Percentiles rank a stretch among this genome's conserved stretches.
Conservation (phyloP, 2,888 invertebrate species). For the Tetragonisca angustula region DNA sequence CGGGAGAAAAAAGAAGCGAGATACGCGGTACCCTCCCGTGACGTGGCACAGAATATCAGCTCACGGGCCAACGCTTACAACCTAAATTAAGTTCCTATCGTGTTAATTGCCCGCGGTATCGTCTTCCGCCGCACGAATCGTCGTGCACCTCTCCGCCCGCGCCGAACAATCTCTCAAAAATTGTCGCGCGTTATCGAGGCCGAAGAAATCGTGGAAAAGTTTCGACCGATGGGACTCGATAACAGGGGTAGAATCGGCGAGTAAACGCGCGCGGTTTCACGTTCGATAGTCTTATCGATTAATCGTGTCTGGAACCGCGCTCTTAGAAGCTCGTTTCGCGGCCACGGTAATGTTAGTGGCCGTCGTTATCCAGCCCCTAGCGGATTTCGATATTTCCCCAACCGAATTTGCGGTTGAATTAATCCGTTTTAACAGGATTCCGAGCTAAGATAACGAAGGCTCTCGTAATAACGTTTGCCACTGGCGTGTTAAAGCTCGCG, state of each 20-base stretch:
- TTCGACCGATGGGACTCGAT: conserved; percentile 13
- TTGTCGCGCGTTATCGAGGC: not conserved
- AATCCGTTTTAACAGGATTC: conserved; percentile 49
- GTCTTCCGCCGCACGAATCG: not conserved
- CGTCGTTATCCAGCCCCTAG: conserved; percentile 33
- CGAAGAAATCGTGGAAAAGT: not conserved
- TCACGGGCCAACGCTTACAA: conserved; percentile 42
- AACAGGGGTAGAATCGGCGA: not conserved
- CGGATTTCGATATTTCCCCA: conserved; percentile 43
- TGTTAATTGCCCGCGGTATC: conserved; percentile 45
- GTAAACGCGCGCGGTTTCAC: conserved; percentile 22
- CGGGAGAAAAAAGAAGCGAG: conserved; percentile 14
- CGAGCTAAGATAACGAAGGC: conserved; percentile 39
- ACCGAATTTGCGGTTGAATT: conserved; percentile 54
- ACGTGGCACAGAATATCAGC: conserved; percentile 54
- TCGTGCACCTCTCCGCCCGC: not conserved
- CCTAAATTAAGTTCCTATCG: conserved; percentile 55
- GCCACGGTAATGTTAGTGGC: conserved; percentile 21
- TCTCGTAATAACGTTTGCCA: conserved; percentile 47
- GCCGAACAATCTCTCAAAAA: not conserved
- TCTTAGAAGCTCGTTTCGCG: conserved; percentile 21
- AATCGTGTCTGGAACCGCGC: conserved; percentile 18
- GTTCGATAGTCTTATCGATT: conserved; percentile 44
- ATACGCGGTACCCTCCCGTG: conserved; percentile 56
- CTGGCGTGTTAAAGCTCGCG: conserved; percentile 51